Conservation (phyloP, 2,113 vertebrate genomes). For the Microtus pennsylvanicus region DNA sequence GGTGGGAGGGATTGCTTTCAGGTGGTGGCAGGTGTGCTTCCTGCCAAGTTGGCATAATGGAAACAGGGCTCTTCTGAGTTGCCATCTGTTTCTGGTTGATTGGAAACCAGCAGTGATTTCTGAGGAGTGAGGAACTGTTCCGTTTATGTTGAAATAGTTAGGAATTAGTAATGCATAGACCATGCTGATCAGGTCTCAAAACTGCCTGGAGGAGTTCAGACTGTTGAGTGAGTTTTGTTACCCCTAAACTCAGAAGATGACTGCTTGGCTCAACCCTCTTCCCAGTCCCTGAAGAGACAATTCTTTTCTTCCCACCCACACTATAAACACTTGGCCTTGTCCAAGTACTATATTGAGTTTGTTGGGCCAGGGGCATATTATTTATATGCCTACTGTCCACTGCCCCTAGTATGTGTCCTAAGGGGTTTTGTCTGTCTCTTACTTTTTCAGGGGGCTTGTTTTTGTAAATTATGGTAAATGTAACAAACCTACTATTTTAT, state of each 20-base stretch:
- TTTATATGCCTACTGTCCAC: neutral
- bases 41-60: constrained; percentile 70
- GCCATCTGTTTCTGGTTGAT: constrained; percentile 67
- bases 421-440: neutral
- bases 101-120: constrained; percentile 63
- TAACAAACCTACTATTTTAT: neutral
- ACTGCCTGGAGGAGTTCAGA: neutral
- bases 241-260: neutral
- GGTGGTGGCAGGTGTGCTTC: constrained; percentile 73
- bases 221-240: neutral
- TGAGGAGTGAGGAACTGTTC: constrained; percentile 21
- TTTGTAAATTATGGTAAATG: neutral
- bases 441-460: neutral
- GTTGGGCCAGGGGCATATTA: neutral
- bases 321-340: neutral
- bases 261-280: neutral
- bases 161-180: constrained; percentile 59
- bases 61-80: constrained; percentile 77
- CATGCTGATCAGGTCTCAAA: constrained; percentile 39
- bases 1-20: constrained; percentile 70
- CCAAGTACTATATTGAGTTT: neutral
- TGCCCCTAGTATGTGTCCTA: neutral
- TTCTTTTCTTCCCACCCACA: neutral
- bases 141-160: constrained; percentile 59
- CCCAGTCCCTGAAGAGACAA: neutral